Base-by-base conservation (phyloP, 1,140 invertebrate species). In the Gyrodactylus bullatarudis region DNA sequence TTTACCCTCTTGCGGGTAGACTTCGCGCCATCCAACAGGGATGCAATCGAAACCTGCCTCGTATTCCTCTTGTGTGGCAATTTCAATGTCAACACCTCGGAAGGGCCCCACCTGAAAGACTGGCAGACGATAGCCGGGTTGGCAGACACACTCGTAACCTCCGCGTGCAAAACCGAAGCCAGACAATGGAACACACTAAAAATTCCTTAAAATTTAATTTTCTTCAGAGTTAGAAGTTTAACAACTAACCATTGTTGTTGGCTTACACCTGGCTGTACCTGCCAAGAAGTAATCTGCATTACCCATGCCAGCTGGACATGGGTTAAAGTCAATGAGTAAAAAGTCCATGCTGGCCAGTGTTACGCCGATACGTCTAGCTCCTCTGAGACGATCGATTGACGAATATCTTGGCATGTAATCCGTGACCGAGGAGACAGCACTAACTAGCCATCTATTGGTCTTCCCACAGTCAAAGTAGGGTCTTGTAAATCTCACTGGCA, bases 391-490 rank as follows among this genome's bases (percentile, higher is more conserved):
- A 23, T 68, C 16, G 20, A 21, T 20, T 1, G 19, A 21, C 34
- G 72, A 20, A 79, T 97, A 92, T 68, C 92, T 82, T 1, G 91
- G 91, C 82, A 89, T 93, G 74, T 93, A 90, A 80, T 96, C 93
- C 70, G 89, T 89, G 71, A 97, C 87, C 0, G 92, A 92, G 73
- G 89, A 87, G 2, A 91, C 87, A 26, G 91, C 92, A 73, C 86
- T 88, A 0, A 95, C 87, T 19, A 95, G 81, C 93, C 93, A 97
- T 79, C 91, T 88, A 81, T 96, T 93, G 0, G 91, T 88, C 76
- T 90, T 83, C 19, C 87, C 88, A 81, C 92, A 97, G 82, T 97
- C 92, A 81, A 92, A 97, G 80, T 97, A 97, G 0, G 92, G 92
- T 70, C 86, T 81, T 0, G 88, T 92, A 85, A 88, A 94, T 81